Base-by-base conservation (phyloP, 2,888 invertebrate genomes). In the Gisinianus flammeolus region DNA sequence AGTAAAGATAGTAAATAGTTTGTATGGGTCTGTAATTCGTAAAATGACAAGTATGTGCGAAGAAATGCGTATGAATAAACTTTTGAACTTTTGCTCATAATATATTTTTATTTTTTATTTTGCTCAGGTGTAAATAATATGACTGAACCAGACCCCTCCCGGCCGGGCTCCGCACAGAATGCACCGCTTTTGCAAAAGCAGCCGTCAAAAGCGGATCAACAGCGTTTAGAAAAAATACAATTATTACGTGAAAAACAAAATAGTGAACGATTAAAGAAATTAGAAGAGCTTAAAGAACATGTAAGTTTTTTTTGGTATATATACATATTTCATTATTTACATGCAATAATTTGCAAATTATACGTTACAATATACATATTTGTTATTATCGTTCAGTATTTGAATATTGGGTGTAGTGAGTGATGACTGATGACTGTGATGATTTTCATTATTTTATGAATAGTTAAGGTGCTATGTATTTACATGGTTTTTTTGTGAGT, bases 251-350 rank as follows among this genome's bases (percentile, higher is more conserved):
- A 96, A 86, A 90, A 93, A 85, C 95, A 96, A 88, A 94, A 95
- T 89, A 94, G 93, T 86, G 96, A 96, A 87, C 91, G 95, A 86
- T 92, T 94, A 86, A 92, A 92, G 87, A 93, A 94, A 88, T 90
- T 96, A 86, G 95, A 95, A 87, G 96, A 96, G 89, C 90, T 96
- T 86, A 93, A 93, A 86, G 92, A 93, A 87, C 95, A 95, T 85
- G 87, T 87, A 81, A 85, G 79, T 16, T 35, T 35, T 12, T 8
- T 12, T 8, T 8, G 12, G 6, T 74, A 12, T 52, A 12, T 52
- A 52, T 52, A 62, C n/a, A 31, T 67, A 6, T 30, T 67, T 67
- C 22, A 62, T 62, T 62, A 62, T 62, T 62, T 62, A 62, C 22
- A n/a, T 22, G 6, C 22, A 62, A 16, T 62, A 62, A n/a, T 10